Evolutionary conservation across 2,888 invertebrate genomes (phyloP), one percentile per base, ranked within the genome.

Genomic region (Acleris sparsana): DNA sequence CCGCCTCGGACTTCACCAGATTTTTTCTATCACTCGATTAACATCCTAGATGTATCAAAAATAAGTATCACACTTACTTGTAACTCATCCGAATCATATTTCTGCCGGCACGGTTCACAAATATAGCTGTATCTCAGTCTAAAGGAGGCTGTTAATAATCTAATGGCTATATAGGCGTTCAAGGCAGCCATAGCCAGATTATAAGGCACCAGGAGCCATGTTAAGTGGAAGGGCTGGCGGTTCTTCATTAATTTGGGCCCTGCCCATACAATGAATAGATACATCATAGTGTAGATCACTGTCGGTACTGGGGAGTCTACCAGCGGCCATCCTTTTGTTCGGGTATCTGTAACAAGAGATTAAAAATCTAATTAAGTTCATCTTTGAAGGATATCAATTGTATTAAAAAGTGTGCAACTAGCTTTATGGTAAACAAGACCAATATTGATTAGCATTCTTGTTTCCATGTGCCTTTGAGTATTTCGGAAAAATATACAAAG

Each of bases 161-260:
- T 96, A 68, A 95, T 85, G 61, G 96, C 96, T 82, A 98, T 98
- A 80, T 97, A 97, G 4, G 95, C 94, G 82, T 98, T 98, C 56
- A 98, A 90, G 1, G 90, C 90, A 3, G 97, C 96, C 95, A 98
- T 96, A 1, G 95, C 94, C 69, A 98, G 87, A 87, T 98, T 98
- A 84, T 98, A 98, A 3, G 96, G 95, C 63, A 98, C 94, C 70
- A 98, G 92, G 2, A 96, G 85, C 94, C 94, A 94, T 20, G 95
- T 95, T 55, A 98, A 86, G 73, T 95, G 93, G 77, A 97, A 95
- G 0, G 98, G 96, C 80, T 94, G 94, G 68, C 96, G 93, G 71
- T 95, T 93, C 81, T 94, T 94, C 98, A 98, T 97, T 44, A 96
- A 74, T 80, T 94, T 96, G 48, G 98, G 98, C 2, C 97, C 97